These are phyloP conservation scores for Nyctereutes procyonoides DNA, from an alignment of 2,113 vertebrate species.

Conservation along the genomic window DNA sequence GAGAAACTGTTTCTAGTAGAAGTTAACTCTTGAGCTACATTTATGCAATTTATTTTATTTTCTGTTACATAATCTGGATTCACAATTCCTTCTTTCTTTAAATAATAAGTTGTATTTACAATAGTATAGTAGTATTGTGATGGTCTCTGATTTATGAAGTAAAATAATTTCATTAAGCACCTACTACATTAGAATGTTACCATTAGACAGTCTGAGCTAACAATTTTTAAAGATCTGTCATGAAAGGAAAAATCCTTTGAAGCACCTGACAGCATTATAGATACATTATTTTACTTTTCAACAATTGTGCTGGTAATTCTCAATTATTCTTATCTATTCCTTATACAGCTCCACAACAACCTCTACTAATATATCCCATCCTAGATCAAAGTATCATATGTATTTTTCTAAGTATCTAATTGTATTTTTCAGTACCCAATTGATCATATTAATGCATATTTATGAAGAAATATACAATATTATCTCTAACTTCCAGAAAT, in stretches of 20 bases:
- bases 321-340: background rate
- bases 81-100: background rate
- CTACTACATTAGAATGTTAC: background rate
- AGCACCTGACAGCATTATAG: background rate
- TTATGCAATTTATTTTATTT: background rate
- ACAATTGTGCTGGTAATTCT: background rate
- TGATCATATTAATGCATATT: background rate
- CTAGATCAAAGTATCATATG: background rate
- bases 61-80: background rate
- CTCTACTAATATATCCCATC: background rate
- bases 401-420: constrained; percentile 47
- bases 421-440: background rate
- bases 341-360: background rate
- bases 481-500: background rate
- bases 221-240: background rate
- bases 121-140: background rate
- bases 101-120: background rate
- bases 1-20: background rate
- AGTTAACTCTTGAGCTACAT: constrained; percentile 19
- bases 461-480: constrained; percentile 18
- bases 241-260: background rate
- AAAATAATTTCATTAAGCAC: background rate
- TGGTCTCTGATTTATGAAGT: background rate
- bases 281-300: background rate
- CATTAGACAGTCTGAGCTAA: background rate